Base-by-base conservation (phyloP, 1,140 invertebrate species). In the Drosophila sucinea region DNA sequence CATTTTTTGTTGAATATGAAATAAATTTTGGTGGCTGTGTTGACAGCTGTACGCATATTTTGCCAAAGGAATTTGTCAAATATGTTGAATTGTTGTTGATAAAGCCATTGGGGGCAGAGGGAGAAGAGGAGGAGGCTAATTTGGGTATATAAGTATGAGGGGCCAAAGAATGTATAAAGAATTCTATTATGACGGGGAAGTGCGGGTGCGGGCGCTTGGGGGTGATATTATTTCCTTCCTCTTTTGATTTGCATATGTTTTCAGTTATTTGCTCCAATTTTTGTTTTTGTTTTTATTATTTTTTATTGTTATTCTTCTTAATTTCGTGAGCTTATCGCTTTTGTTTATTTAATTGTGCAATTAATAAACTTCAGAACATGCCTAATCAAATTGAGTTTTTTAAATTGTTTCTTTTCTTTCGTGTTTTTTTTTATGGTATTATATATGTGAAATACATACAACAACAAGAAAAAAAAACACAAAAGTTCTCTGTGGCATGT, bases 401-500 rank as follows among this genome's bases (percentile, higher is more conserved):
- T 61, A 27, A 51, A 51, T 51, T 75, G 57, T 61, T 61, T 56
- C 57, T 23, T 55, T 55, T 60, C 55, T 74, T 58, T 17, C 17
- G 17, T 17, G 17, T 17, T 64, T 60, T 51, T 33, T 44, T 40
- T 27, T 56, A 66, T 32, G 38, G 35, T 25, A 8, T 2, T 27
- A 27, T 25, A 38, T 25, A 8, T 47, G 1, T 6, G 7, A 47
- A 25, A 41, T 27, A 67, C 61, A 60, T 77, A 51, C 17, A 30
- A 62, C 51, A 54, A 60, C 29, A 55, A 40, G 58, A 68, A 32
- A 68, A 62, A 62, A 56, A 63, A 62, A 65, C 63, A 67, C 57
- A 32, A 30, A 63, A 29, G 30, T 63, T 85, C 78, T 75, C 75
- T 81, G 81, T 86, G 78, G 77, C 78, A 81, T 84, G 81, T 84